A percentile compares a stretch with the other conserved stretches of the same genome.
Evolutionary conservation across 2,888 invertebrate species (phyloP).

Genomic region (Ochropleura plecta): DNA sequence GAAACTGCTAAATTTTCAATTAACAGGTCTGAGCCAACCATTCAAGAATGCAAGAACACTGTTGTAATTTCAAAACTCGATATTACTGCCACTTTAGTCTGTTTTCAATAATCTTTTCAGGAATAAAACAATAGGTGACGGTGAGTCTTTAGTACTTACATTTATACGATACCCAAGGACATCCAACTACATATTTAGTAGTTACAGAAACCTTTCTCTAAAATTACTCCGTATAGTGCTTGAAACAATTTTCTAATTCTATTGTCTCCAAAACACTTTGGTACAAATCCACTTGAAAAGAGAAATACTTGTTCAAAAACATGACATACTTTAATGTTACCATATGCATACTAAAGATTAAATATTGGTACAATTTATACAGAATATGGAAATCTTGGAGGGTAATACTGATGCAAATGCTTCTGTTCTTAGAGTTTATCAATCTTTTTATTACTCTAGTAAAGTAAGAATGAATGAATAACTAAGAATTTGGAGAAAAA

Average conservation of each 20-base stretch:
- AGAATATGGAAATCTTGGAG: conserved; percentile 53
- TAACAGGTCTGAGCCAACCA: neutral
- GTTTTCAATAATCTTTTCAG: neutral
- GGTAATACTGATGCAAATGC: conserved; percentile 59
- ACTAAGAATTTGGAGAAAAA: conserved; percentile 40
- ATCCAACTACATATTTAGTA: conserved; percentile 23
- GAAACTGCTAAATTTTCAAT: neutral
- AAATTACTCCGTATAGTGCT: conserved; percentile 22
- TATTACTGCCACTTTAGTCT: neutral
- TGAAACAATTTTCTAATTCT: conserved; percentile 2
- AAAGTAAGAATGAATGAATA: conserved; percentile 48
- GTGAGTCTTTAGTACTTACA: neutral
- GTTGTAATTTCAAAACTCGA: neutral
- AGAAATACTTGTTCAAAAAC: conserved; percentile 25
- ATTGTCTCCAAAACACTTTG: conserved; percentile 32
- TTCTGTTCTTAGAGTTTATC: conserved; percentile 54
- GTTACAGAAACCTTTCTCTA: conserved; percentile 24
- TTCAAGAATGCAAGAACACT: neutral
- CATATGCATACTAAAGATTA: conserved; percentile 53
- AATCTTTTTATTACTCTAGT: conserved; percentile 40
- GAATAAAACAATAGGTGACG: neutral
- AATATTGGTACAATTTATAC: conserved; percentile 56
- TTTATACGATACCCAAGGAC: conserved; percentile 1
- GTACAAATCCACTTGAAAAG: conserved; percentile 11
- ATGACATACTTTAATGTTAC: conserved; percentile 35